Evolutionary conservation across 2,888 invertebrate genomes (phyloP).

Genomic region (Heliconius ismenius): DNA sequence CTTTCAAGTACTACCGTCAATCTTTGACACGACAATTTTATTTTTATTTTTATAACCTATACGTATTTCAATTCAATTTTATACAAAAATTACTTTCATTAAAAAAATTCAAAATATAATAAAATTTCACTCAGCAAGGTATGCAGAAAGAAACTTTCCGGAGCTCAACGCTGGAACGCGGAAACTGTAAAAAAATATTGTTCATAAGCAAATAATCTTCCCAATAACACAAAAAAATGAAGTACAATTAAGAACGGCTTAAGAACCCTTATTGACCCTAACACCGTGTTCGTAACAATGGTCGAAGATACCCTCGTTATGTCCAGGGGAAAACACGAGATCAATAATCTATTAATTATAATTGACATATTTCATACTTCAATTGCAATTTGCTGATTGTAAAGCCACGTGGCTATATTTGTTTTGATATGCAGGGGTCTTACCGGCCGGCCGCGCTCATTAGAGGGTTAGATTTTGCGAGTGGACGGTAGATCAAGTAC

Average conservation of each 20-base stretch:
- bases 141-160: too few relatives aligned
- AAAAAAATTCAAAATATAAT: too few relatives aligned
- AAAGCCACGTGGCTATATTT: slow-evolving; percentile 75
- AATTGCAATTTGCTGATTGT: slow-evolving; percentile 69
- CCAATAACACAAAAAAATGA: neutral
- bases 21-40: slow-evolving; percentile 18
- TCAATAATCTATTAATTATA: slow-evolving; percentile 79
- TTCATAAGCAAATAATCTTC: neutral
- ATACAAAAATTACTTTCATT: too few relatives aligned
- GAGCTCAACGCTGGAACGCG: too few relatives aligned
- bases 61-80: neutral
- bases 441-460: slow-evolving; percentile 55
- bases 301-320: slow-evolving; percentile 51
- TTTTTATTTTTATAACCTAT: neutral
- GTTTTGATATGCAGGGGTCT: slow-evolving; percentile 76
- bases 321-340: slow-evolving; percentile 64
- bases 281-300: slow-evolving; percentile 41
- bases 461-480: slow-evolving; percentile 46
- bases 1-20: slow-evolving; percentile 35
- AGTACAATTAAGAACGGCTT: slow-evolving; percentile 21
- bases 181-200: neutral
- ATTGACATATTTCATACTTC: slow-evolving; percentile 79
- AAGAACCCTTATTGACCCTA: slow-evolving; percentile 32
- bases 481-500: slow-evolving; percentile 6
- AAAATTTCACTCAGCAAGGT: too few relatives aligned